Evolutionary conservation across 2,888 invertebrate species (phyloP).

Genomic region (Drosophila anomelani): DNA sequence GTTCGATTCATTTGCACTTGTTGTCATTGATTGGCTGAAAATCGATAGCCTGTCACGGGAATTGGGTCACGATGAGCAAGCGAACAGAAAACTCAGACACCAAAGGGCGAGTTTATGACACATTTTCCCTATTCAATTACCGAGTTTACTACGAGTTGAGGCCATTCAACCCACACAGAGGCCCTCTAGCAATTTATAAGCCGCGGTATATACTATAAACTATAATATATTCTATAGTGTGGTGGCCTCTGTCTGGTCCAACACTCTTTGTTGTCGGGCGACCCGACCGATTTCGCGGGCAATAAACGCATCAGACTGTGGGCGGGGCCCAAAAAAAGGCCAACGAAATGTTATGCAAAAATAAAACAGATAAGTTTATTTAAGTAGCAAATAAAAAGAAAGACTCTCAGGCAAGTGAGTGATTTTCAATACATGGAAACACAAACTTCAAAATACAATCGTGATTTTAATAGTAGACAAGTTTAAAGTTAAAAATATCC

Average conservation of each 20-base stretch:
- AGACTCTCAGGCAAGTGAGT: too few species aligned
- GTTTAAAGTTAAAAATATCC: background rate
- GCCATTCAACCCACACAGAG: slow-evolving; percentile 30
- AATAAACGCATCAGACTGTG: slow-evolving; percentile 19
- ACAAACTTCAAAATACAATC: too few species aligned
- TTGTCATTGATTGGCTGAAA: slow-evolving; percentile 42
- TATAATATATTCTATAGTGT: background rate
- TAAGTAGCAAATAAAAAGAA: background rate
- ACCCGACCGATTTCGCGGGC: slow-evolving; percentile 31
- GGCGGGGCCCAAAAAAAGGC: background rate
- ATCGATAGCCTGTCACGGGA: slow-evolving; percentile 35
- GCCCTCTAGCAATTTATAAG: slow-evolving; percentile 15
- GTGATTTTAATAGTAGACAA: background rate
- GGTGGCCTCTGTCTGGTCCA: slow-evolving; percentile 5
- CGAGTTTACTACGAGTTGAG: slow-evolving; percentile 1
- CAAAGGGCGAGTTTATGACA: slow-evolving; percentile 19
- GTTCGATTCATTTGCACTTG: slow-evolving; percentile 23
- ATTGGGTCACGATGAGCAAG: slow-evolving; percentile 44
- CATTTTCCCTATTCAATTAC: slow-evolving; percentile 35
- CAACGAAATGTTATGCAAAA: background rate
- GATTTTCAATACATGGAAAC: too few species aligned
- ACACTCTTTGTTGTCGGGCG: slow-evolving; percentile 17
- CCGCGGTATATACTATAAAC: background rate
- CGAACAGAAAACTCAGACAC: slow-evolving; percentile 18
- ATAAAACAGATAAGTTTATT: background rate